Evolutionary conservation across 2,888 invertebrate genomes (phyloP), one percentile per base, ranked within the genome.

Genomic region (Acheta domesticus): DNA sequence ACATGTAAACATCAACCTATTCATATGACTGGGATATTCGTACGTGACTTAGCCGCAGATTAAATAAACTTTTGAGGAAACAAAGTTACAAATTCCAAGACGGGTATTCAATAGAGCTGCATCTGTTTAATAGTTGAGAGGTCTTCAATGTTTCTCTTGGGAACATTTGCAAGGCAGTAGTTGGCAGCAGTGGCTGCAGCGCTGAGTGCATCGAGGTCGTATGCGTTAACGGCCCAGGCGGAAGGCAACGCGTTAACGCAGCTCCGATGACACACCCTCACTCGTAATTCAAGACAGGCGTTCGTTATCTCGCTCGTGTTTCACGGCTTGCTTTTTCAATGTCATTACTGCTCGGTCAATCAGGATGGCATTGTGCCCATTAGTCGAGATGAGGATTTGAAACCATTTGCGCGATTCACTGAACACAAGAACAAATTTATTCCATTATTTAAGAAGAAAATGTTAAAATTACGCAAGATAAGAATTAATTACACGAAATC

Each of bases 291-390:
- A 62, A 62, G 62, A 12, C 62, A 62, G 62, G 62, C 62, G 62
- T 62, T 62, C 62, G 62, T 62, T 62, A 62, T 62, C 62, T 62
- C 62, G 62, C 62, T n/a, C 62, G 62, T n/a, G 62, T 62, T 62
- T 62, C 62, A 62, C 62, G 62, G 62, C 14, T 1, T 62, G n/a
- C 62, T 14, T n/a, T 62, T 62, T 62, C 62, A n/a, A 11, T 62
- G n/a, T 16, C 62, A n/a, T 62, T 62, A 62, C 16, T 14, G 62
- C 62, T 19, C 62, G n/a, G 62, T 36, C 62, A 62, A 62, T 62
- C 62, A 62, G 62, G 16, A 5, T n/a, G 16, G 62, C 62, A 12
- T 62, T 62, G 62, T 62, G 62, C n/a, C 62, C 62, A 62, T 62
- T 62, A 62, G 62, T n/a, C n/a, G 62, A 14, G n/a, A 62, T 62